These are phyloP conservation scores for Tupaia tana DNA, from an alignment of 2,113 vertebrate genomes.

Conservation along the genomic window DNA sequence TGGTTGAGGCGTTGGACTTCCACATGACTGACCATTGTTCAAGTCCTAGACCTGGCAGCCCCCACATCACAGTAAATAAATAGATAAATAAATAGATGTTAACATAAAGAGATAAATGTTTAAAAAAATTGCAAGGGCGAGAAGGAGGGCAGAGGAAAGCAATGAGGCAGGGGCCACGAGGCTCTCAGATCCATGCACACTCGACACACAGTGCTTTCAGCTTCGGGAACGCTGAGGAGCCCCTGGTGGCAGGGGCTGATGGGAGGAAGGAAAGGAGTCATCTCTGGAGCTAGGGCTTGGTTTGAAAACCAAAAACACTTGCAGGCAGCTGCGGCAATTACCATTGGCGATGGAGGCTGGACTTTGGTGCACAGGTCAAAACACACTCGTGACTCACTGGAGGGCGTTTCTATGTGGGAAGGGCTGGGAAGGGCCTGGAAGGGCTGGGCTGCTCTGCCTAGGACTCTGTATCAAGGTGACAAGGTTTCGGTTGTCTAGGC, in stretches of 20 bases:
- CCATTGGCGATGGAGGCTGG: neutral
- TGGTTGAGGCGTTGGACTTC: too few relatives aligned
- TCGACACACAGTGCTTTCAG: neutral
- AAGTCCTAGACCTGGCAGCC: too few relatives aligned
- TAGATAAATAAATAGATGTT: too few relatives aligned
- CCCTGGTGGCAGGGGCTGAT: neutral
- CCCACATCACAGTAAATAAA: too few relatives aligned
- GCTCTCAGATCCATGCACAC: neutral
- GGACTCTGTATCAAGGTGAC: neutral
- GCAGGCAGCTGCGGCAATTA: constrained; percentile 50
- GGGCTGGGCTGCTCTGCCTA: neutral
- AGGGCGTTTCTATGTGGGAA: neutral
- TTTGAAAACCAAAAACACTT: constrained; percentile 68
- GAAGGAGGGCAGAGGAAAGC: neutral
- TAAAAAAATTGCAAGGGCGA: neutral
- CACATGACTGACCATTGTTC: too few relatives aligned
- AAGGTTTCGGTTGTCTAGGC: neutral
- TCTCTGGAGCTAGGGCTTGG: constrained; percentile 58
- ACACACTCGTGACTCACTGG: neutral
- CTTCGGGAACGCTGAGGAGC: neutral
- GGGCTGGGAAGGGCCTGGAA: neutral
- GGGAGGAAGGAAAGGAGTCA: constrained; percentile 35
- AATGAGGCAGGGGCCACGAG: neutral
- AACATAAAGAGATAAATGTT: too few relatives aligned
- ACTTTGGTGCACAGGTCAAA: constrained; percentile 24